Percentiles rank a stretch among this genome's conserved stretches.
phyloP scores from a whole-genome alignment of 1,140 invertebrate species.

The Triops longicaudatus region DNA sequence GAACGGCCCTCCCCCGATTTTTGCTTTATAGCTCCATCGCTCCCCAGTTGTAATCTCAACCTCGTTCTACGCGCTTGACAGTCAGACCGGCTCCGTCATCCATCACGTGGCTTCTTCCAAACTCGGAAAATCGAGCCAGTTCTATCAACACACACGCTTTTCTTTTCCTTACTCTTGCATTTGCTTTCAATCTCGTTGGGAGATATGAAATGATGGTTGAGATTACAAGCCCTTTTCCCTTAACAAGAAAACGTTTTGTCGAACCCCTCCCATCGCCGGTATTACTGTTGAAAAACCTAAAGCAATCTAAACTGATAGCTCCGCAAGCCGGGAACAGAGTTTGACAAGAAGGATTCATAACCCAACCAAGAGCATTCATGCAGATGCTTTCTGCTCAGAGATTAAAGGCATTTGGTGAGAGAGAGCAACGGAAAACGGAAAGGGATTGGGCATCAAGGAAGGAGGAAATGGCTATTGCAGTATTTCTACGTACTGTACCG shows the following conservation, averaged over 20 bases:
- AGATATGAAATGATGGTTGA: conserved; percentile 1
- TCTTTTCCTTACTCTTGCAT: too few relatives aligned
- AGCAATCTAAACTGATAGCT: neutral
- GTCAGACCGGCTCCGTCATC: neutral
- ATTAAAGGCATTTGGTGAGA: too few relatives aligned
- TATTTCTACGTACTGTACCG: too few relatives aligned
- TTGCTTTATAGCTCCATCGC: neutral
- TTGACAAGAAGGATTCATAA: neutral
- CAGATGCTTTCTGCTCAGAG: neutral
- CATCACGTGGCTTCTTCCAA: neutral
- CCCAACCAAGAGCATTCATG: neutral
- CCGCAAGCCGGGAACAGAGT: neutral
- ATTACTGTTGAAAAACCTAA: neutral
- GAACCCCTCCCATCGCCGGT: neutral
- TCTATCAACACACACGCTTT: neutral
- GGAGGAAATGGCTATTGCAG: too few relatives aligned
- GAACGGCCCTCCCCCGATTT: neutral
- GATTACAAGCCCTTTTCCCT: neutral
- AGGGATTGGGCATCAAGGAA: too few relatives aligned
- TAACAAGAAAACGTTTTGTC: too few relatives aligned
- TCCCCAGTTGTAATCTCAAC: neutral
- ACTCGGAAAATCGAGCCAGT: neutral
- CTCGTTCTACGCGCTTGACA: neutral
- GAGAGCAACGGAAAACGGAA: too few relatives aligned
- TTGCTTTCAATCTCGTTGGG: too few relatives aligned